Base-by-base conservation (phyloP, 2,888 invertebrate genomes). In the Sphecodes monilicornis region DNA sequence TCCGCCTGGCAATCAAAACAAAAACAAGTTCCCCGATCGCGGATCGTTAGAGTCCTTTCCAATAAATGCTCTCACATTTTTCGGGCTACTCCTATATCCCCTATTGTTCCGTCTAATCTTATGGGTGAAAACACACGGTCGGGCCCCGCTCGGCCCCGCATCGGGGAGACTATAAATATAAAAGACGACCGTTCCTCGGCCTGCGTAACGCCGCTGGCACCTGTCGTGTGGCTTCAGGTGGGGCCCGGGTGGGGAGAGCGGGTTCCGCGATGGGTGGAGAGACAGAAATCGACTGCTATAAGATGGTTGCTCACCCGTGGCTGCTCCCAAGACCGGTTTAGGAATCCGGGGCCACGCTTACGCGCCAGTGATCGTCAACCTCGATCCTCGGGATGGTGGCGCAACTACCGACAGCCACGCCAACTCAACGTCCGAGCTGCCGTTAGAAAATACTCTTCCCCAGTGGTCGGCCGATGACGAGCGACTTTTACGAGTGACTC, bases 331-430 rank as follows among this genome's bases (percentile, higher is more conserved):
- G 92, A 94, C 94, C 94, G 94, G 94, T 94, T 93, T 93, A 92
- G 93, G 93, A 94, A 94, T 93, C 94, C 93, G 91, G 93, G 91
- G 94, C 94, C 94, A 94, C 93, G 93, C 94, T 94, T 94, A 94
- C 91, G 72, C 80, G 86, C 82, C 94, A 94, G 94, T 91, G 94
- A 79, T 86, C 92, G 88, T 93, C 94, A 94, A 94, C 93, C 81
- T 85, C 70, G 26, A 32, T 13, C 68, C 3, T 46, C 54, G 16
- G 10, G 66, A 10, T 43, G 32, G n/a, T 18, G 39, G 50, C 16
- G 16, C 32, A 29, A 22, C 60, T 36, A 18, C n/a, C 29, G 1
- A 32, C 60, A 32, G 18, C 32, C 4, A 18, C 8, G 29, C 6
- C 60, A 16, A 29, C 8, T n/a, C 46, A 4, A 18, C 60, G 6